These are phyloP conservation scores for Platyrinchus mystaceus DNA, from an alignment of 2,797 vertebrate species.

Conservation along the genomic window DNA sequence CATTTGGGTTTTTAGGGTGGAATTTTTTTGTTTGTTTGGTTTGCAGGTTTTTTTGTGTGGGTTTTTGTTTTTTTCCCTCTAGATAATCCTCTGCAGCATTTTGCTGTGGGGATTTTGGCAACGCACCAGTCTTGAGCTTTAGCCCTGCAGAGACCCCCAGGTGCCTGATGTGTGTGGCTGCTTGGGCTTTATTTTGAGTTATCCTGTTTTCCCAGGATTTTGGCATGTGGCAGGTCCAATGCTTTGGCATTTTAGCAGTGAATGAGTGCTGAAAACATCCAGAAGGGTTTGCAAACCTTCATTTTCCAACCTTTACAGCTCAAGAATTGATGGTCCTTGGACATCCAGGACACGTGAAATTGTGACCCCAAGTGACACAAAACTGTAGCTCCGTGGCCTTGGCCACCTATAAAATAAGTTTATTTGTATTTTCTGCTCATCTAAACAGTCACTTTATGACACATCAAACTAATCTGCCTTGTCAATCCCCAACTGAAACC, in stretches of 20 bases:
- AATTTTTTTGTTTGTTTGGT: not conserved
- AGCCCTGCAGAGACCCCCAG: not conserved
- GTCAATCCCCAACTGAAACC: not conserved
- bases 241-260: not conserved
- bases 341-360: accelerated
- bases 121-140: not conserved
- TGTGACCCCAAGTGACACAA: not conserved
- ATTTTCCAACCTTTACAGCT: not conserved
- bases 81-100: not conserved
- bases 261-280: not conserved
- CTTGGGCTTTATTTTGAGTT: not conserved
- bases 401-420: not conserved
- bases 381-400: not conserved
- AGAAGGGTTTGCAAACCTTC: not conserved
- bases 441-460: not conserved
- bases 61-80: not conserved
- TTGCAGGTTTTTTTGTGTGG: no score
- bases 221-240: not conserved
- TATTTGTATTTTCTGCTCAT: not conserved
- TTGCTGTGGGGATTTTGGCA: not conserved
- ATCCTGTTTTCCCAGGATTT: not conserved
- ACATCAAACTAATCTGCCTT: not conserved
- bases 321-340: not conserved
- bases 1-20: not conserved
- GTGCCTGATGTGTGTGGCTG: not conserved